Base-by-base conservation (phyloP, 2,797 vertebrate species). In the Eospalax fontanierii region DNA sequence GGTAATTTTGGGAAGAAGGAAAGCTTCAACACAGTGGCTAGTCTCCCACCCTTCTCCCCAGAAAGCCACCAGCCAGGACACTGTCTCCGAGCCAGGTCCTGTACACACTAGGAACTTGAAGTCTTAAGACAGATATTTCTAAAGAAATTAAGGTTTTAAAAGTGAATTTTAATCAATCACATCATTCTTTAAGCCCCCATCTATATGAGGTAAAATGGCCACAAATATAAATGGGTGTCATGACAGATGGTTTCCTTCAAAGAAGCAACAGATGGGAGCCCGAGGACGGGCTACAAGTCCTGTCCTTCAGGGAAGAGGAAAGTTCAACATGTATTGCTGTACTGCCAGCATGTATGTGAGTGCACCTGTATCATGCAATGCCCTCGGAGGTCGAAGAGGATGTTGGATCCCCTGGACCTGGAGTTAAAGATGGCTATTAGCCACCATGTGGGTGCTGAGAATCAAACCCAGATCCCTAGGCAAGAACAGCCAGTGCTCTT, bases 41-140 rank as follows among this genome's bases (percentile, higher is more conserved):
- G 12, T 9, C 63, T 70, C 35, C 57, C 10, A 28, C 0, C 6
- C 68, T 73, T 24, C 46, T 74, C 19, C 46, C 24, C 11, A 40
- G 50, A 21, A 28, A 57, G 3, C 18, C 18, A 4, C 6, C 12
- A 59, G 30, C 30, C 59, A 50, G 73, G 7, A 43, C 12, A 38
- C 14, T 0, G 11, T 18, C 26, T 73, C 46, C 2, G 12, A 16
- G 61, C 57, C 6, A 30, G 71, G 71, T 43, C 43, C 12, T 2
- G 1, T 16, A 26, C 28, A n/a, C 16, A 54, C 40, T 35, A 35
- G 70, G 8, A 59, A 66, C 35, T 71, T 24, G 28, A 21, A 33
- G 43, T 83, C 89, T 86, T 28, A 74, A 88, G 76, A 57, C 63
- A 66, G 90, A 7, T 12, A 59, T 73, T 93, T 70, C 50, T 63